A percentile compares a stretch with the other conserved stretches of the same genome.
Evolutionary conservation across 1,140 invertebrate species (phyloP).

Genomic region (Ceratosolen solmsi): DNA sequence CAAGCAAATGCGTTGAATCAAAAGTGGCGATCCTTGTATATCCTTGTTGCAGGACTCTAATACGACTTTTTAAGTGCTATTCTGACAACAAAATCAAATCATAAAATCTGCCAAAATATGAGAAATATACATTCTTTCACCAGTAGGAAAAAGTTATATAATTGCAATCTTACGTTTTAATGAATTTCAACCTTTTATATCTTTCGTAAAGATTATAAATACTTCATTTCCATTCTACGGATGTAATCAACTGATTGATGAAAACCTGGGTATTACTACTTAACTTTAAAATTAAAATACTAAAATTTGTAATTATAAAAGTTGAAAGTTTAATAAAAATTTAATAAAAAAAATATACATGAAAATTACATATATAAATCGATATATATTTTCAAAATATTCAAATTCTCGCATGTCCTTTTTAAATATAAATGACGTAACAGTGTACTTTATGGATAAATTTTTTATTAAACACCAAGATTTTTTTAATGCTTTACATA

Average conservation of each 20-base stretch:
- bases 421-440: no score
- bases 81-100: slow-evolving; percentile 32
- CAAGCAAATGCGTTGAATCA: slow-evolving; percentile 13
- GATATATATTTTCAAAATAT: no score
- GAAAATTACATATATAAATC: no score
- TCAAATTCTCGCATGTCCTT: no score
- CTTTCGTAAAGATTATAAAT: no score
- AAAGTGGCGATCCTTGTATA: slow-evolving; percentile 5
- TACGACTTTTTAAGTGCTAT: neutral
- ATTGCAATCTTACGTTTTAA: neutral
- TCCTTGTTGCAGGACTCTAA: neutral
- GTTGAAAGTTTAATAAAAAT: no score
- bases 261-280: neutral
- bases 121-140: neutral
- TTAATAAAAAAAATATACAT: no score
- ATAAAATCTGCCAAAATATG: neutral
- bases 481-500: no score
- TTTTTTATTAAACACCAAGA: no score
- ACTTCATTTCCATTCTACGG: no score
- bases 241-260: neutral
- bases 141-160: neutral
- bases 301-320: no score
- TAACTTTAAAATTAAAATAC: neutral
- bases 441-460: no score
- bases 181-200: neutral